A percentile compares a stretch with the other conserved stretches of the same genome.
Conservation (phyloP, 92 coral and sea anemone genomes). For the Siderastrea siderea region DNA sequence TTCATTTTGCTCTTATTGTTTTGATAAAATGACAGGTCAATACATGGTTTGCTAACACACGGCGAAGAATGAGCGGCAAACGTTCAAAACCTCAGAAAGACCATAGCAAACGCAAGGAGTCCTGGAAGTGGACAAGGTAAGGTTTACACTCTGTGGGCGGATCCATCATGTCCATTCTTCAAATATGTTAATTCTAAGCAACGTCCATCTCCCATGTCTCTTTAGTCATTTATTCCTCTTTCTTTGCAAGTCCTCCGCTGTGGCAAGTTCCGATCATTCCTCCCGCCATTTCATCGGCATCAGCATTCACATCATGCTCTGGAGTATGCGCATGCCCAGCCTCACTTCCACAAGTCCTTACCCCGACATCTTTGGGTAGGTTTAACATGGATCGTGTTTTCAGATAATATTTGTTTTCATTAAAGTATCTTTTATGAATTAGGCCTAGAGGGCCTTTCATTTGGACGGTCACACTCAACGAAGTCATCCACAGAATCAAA, state of each 20-base stretch:
- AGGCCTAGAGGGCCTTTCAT: too few relatives aligned
- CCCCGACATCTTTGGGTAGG: constrained; percentile 29
- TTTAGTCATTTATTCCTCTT: background rate
- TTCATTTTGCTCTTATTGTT: background rate
- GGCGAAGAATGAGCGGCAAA: constrained; percentile 61
- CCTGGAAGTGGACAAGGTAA: constrained; percentile 11
- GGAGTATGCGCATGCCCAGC: constrained; percentile 27
- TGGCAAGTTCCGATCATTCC: constrained; percentile 24
- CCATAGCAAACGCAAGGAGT: background rate
- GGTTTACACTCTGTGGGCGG: background rate
- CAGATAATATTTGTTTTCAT: too few relatives aligned
- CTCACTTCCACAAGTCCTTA: background rate
- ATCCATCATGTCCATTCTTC: too few relatives aligned
- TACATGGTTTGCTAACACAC: constrained; percentile 78
- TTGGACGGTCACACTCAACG: too few relatives aligned
- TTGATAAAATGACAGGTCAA: constrained; percentile 47
- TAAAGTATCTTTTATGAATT: too few relatives aligned
- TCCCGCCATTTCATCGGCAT: constrained; percentile 5
- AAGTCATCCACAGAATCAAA: too few relatives aligned
- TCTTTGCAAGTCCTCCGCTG: constrained; percentile 17
- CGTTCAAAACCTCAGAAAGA: background rate
- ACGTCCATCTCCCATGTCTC: too few relatives aligned
- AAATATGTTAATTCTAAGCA: too few relatives aligned
- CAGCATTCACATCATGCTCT: constrained; percentile 29
- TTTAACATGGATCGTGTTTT: background rate